Base-by-base conservation (phyloP, 2,113 vertebrate genomes). In the Callipepla californica region DNA sequence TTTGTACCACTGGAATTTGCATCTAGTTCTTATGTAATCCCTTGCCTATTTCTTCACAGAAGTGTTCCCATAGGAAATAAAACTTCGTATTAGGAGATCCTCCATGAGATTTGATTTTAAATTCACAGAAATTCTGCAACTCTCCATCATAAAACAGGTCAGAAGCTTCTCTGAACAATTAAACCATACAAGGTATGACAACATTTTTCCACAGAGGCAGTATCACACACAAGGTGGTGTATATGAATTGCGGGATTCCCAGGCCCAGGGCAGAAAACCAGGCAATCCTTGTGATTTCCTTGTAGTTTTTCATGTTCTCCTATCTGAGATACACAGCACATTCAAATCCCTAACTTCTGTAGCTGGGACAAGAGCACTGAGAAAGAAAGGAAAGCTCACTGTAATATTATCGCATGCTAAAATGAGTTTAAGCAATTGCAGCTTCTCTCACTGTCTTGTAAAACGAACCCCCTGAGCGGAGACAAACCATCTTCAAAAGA, bases 201-300 rank as follows among this genome's bases (percentile, higher is more conserved):
- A 42, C 44, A 3, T 68, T 88, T 94, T 95, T 94, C 90, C 93
- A 89, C 90, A 57, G 93, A 96, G 91, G 93, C 93, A 94, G 95
- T 75, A 76, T 92, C 16, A 28, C 91, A 81, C 66, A 57, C 61
- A 23, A 83, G 91, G 89, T 47, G 28, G 40, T 47, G 6, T 36
- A 20, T 55, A 36, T 68, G 36, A 86, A 72, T 28, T 65, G 48
- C 26, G 68, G 73, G 30, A 67, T 72, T 85, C 34, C 19, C 76
- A 74, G 87, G n/a, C 47, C 36, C n/a, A 42, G 26, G 30, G 23
- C 86, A 77, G 73, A 88, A 80, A 92, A 87, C 44, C 48, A 53
- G 76, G 14, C 16, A 91, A 8, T 70, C 20, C 44, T 87, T 28
- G 40, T 61, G 82, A 58, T 83, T 89, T 88, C 38, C 40, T 50